Conservation (phyloP, 37 sponge, comb jelly and placozoan genomes). For the Lycopodina hypogea region DNA sequence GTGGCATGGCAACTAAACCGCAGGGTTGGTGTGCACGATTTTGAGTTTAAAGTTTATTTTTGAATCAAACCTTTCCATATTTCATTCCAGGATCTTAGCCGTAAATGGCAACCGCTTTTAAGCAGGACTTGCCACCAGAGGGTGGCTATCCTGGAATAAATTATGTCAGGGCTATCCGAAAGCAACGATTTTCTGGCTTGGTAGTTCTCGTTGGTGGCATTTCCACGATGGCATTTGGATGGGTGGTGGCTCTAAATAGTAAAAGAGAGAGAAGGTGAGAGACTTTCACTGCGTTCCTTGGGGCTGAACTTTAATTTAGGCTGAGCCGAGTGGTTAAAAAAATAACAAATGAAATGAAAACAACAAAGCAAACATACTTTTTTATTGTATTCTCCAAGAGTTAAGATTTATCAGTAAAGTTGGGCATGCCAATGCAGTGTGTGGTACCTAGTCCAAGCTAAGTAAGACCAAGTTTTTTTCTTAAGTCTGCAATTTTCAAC, state of each 20-base stretch:
- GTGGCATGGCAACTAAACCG: neutral
- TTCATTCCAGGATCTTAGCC: no score
- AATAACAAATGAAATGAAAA: no score
- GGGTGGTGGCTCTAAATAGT: slow-evolving; percentile 15
- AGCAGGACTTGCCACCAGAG: slow-evolving; percentile 87
- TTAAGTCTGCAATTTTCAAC: no score
- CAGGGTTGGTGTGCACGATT: neutral
- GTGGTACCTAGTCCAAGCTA: no score
- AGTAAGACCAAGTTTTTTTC: no score
- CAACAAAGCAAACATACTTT: no score
- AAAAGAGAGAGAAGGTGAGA: slow-evolving; percentile 70
- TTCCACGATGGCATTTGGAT: slow-evolving; percentile 67
- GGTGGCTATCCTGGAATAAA: slow-evolving; percentile 81
- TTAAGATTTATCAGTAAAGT: no score
- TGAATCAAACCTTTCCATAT: no score
- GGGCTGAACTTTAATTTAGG: neutral
- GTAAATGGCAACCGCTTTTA: slow-evolving; percentile 33
- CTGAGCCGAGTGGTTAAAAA: no score
- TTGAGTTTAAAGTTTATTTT: neutral
- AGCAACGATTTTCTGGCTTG: slow-evolving; percentile 67
- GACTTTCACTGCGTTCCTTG: neutral
- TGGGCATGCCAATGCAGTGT: no score
- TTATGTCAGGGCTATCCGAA: slow-evolving; percentile 47
- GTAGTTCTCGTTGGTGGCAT: slow-evolving; percentile 66
- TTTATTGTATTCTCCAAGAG: no score